Evolutionary conservation across 2,113 vertebrate genomes (phyloP).

Genomic region (Sander lucioperca): DNA sequence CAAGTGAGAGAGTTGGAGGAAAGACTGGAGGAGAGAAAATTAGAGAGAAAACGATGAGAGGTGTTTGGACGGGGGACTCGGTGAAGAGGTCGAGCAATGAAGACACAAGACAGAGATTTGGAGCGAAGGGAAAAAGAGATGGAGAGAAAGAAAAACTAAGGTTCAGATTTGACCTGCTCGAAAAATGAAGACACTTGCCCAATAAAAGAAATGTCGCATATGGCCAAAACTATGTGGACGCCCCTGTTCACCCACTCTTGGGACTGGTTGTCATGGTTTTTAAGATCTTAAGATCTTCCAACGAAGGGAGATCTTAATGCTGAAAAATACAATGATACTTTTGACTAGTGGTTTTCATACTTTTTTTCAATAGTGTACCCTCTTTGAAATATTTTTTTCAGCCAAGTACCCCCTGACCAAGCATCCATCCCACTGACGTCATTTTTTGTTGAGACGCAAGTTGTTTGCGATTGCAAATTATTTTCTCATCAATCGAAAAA

Average conservation of each 20-base stretch:
- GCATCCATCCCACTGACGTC: too few species aligned
- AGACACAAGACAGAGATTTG: slow-evolving; percentile 46
- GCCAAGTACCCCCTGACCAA: too few species aligned
- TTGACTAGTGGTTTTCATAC: too few species aligned
- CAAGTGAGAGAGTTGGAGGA: slow-evolving; percentile 13
- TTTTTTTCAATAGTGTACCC: too few species aligned
- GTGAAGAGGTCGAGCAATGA: slow-evolving; percentile 35
- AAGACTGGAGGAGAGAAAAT: slow-evolving; percentile 18
- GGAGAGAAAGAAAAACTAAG: background rate
- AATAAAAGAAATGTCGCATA: background rate
- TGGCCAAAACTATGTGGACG: background rate
- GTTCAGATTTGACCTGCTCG: background rate
- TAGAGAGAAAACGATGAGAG: slow-evolving; percentile 31
- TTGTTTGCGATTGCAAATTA: too few species aligned
- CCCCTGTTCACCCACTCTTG: background rate
- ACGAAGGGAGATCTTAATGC: background rate
- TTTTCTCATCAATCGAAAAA: too few species aligned
- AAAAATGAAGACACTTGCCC: background rate
- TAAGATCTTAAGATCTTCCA: too few species aligned
- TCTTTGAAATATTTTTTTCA: too few species aligned
- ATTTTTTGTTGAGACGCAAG: too few species aligned
- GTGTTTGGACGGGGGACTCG: slow-evolving; percentile 31
- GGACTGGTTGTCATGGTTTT: background rate
- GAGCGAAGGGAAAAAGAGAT: background rate
- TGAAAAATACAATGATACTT: too few species aligned